Conservation (phyloP, 64 coral and sea anemone genomes). For the Dendronephthya gigantea region DNA sequence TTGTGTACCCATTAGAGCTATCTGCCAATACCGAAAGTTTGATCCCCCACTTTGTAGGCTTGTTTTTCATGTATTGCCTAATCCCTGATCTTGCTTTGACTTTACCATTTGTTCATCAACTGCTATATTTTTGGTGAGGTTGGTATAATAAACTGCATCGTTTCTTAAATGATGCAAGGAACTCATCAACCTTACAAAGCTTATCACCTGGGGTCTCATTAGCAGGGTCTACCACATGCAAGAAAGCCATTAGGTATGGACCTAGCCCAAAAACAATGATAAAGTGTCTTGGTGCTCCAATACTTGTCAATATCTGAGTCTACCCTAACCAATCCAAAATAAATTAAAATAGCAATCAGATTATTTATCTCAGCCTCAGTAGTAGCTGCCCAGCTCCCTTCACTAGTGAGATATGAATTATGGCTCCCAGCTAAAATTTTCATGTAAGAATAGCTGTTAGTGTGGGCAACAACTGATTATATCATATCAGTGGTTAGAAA, state of each 20-base stretch:
- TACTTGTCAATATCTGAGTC: not conserved
- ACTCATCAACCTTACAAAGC: not conserved
- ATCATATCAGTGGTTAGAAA: not conserved
- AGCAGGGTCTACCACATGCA: not conserved
- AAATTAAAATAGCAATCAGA: not conserved
- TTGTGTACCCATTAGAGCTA: not conserved
- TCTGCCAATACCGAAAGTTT: not conserved
- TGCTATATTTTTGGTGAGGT: not conserved
- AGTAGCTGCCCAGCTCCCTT: not conserved
- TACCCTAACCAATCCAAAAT: not conserved
- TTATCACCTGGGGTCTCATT: not conserved
- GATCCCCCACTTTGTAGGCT: not conserved
- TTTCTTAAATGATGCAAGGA: not conserved
- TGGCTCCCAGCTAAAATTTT: not conserved
- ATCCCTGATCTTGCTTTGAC: not conserved
- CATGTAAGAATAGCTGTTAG: not conserved
- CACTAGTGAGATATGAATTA: not conserved
- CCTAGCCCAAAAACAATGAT: not conserved
- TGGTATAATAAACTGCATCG: not conserved
- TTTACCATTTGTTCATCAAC: not conserved
- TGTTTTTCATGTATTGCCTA: constrained; percentile 5
- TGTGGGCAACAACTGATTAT: not conserved
- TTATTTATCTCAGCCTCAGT: not conserved
- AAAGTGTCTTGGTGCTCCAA: not conserved
- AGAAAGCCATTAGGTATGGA: not conserved